Conservation (phyloP, 1,140 invertebrate genomes). For the Acarapis woodi region DNA sequence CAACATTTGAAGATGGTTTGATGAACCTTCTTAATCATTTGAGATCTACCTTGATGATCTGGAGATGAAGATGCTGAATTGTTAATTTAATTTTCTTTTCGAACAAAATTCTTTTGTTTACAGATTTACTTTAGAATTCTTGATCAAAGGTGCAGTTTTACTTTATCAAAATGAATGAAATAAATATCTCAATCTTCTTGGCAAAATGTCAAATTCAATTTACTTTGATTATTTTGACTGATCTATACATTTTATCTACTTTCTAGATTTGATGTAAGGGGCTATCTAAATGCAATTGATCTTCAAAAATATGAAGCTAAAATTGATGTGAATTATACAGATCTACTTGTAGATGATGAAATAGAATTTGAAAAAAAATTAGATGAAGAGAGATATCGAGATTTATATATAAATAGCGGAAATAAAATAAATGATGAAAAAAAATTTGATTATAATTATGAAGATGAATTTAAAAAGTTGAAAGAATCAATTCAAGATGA, state of each 20-base stretch:
- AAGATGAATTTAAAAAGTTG: background rate
- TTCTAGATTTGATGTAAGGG: conserved; percentile 71
- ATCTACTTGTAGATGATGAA: conserved; percentile 40
- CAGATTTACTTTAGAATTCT: background rate
- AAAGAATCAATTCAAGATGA: background rate
- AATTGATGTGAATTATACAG: conserved; percentile 15
- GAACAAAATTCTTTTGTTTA: background rate
- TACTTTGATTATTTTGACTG: background rate
- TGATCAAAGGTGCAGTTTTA: background rate
- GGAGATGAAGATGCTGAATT: too few relatives aligned
- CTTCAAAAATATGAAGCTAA: conserved; percentile 33
- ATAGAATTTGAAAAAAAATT: conserved; percentile 49
- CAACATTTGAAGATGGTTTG: too few relatives aligned
- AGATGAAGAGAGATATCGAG: conserved; percentile 64
- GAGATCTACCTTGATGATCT: too few relatives aligned
- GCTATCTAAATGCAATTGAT: conserved; percentile 52
- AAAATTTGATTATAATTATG: background rate
- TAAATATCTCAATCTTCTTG: background rate
- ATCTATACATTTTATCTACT: background rate
- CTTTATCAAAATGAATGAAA: conserved; percentile 1
- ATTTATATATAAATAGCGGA: too few relatives aligned
- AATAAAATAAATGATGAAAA: too few relatives aligned
- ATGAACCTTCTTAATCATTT: too few relatives aligned
- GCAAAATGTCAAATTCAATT: background rate
- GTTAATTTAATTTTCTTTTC: background rate